phyloP scores from a whole-genome alignment of 2,797 vertebrate genomes.

The Labeo calbasu region DNA sequence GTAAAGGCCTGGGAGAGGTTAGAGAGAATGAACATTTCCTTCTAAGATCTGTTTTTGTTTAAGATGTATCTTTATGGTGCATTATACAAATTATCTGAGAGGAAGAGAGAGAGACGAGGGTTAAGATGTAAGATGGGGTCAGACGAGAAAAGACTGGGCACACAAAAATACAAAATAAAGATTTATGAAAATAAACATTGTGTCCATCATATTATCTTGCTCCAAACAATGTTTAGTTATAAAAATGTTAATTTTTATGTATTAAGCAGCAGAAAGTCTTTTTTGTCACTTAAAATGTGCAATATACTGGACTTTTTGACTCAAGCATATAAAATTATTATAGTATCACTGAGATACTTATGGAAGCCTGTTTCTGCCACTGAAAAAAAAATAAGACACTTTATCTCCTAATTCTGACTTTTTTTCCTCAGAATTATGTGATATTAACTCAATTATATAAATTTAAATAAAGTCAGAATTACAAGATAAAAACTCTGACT shows the following conservation, averaged over 20 bases:
- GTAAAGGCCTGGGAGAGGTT: conserved; percentile 38
- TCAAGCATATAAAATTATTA: background rate
- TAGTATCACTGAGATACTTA: no score
- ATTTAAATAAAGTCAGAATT: no score
- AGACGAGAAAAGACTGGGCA: background rate
- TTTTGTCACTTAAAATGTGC: background rate
- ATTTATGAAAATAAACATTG: background rate
- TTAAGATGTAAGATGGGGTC: background rate
- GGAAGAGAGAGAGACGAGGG: background rate
- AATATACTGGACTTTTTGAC: background rate
- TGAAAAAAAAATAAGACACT: no score
- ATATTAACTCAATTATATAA: no score
- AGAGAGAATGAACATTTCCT: background rate
- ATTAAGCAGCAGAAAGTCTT: background rate
- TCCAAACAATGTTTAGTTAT: background rate
- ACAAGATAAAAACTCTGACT: no score
- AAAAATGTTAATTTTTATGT: background rate
- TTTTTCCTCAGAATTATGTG: no score
- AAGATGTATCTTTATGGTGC: conserved; percentile 16
- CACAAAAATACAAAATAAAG: conserved; percentile 4
- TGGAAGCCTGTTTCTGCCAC: no score
- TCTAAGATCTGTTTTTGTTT: conserved; percentile 40
- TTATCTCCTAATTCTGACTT: no score
- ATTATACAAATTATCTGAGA: conserved; percentile 2
- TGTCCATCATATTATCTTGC: background rate